Evolutionary conservation across 2,113 vertebrate genomes (phyloP).

Genomic region (Alectura lathami): DNA sequence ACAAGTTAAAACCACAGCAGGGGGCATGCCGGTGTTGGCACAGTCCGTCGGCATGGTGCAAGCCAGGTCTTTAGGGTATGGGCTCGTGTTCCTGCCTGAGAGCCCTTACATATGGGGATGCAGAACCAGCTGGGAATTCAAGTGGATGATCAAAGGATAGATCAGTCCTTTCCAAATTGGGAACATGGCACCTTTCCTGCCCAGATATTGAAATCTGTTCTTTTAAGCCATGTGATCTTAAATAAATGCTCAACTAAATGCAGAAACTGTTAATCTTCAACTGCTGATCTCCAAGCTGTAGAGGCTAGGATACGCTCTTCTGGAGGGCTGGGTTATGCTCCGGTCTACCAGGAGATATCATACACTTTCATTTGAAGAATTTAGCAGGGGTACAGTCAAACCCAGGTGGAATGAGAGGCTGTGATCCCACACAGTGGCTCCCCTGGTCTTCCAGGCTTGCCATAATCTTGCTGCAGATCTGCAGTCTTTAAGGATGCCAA

Average conservation of each 20-base stretch:
- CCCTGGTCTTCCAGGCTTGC: background rate
- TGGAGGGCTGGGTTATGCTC: background rate
- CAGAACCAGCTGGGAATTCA: background rate
- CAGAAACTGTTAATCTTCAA: background rate
- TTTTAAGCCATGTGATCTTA: background rate
- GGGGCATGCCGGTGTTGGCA: fast-evolving
- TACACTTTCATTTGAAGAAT: background rate
- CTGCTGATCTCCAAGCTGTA: background rate
- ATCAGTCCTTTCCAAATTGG: background rate
- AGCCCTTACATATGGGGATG: background rate
- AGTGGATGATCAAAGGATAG: background rate
- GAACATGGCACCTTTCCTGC: background rate
- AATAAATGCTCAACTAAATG: background rate
- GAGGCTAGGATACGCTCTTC: background rate
- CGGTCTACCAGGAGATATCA: background rate
- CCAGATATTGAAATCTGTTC: background rate
- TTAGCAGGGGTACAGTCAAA: background rate
- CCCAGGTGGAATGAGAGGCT: background rate
- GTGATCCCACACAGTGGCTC: background rate
- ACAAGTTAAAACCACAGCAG: background rate
- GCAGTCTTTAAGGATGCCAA: background rate
- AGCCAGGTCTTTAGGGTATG: background rate
- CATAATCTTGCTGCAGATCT: background rate
- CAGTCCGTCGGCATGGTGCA: fast-evolving
- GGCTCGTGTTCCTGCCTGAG: background rate